phyloP scores from a whole-genome alignment of 2,113 vertebrate species.

The Hippocampus comes region DNA sequence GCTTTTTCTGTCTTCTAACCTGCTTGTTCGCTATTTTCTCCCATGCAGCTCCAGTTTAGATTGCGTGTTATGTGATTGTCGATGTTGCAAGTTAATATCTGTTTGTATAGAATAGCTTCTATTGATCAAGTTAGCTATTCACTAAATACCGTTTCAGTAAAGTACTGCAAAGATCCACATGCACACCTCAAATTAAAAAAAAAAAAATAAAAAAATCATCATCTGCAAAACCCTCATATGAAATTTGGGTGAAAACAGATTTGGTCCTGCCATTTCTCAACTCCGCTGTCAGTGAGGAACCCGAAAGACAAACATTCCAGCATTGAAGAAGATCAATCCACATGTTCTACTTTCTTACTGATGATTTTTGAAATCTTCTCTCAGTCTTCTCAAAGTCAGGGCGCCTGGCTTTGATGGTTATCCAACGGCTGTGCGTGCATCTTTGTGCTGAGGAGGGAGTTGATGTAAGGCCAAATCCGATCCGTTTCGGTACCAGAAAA shows the following conservation, averaged over 20 bases:
- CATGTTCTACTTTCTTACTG: slow-evolving; percentile 4
- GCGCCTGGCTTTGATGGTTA: slow-evolving; percentile 53
- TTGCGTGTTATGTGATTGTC: background rate
- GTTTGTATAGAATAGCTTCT: background rate
- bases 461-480: slow-evolving; percentile 95
- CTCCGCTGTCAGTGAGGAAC: slow-evolving; percentile 2
- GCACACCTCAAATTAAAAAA: background rate
- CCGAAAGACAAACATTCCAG: slow-evolving; percentile 16
- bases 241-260: slow-evolving; percentile 7
- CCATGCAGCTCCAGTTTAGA: background rate
- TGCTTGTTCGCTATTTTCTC: background rate
- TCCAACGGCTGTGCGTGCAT: slow-evolving; percentile 71
- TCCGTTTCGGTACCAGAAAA: slow-evolving; percentile 96
- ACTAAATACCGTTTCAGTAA: background rate
- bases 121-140: background rate
- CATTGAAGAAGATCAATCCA: slow-evolving; percentile 1
- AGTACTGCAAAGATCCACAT: slow-evolving; percentile 3
- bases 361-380: slow-evolving; percentile 4
- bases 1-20: background rate
- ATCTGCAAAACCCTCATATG: background rate
- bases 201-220: background rate
- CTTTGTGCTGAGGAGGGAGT: slow-evolving; percentile 82
- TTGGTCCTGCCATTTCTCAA: slow-evolving; percentile 15
- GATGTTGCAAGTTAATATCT: background rate
- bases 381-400: slow-evolving; percentile 34